Conservation (phyloP, 2,797 vertebrate genomes). For the Acanthurus lineatus region DNA sequence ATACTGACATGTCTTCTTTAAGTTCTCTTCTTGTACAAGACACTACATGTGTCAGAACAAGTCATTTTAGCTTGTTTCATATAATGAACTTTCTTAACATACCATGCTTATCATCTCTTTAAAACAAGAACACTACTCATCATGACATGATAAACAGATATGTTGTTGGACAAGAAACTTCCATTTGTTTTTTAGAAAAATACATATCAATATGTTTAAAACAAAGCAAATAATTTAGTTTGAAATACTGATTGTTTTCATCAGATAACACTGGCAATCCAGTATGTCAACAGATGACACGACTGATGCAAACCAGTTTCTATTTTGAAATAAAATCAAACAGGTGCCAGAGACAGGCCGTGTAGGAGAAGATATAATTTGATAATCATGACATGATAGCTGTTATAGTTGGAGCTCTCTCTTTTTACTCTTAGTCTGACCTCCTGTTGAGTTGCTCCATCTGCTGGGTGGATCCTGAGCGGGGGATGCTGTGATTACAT, state of each 20-base stretch:
- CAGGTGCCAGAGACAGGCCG: neutral
- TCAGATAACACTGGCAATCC: neutral
- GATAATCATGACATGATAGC: neutral
- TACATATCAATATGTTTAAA: neutral
- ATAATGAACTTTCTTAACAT: too few species aligned
- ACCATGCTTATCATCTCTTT: neutral
- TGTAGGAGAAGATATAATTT: too few species aligned
- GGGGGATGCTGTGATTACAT: constrained; percentile 88
- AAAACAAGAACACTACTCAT: neutral
- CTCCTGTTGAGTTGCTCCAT: constrained; percentile 98
- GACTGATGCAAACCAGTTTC: neutral
- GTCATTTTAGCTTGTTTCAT: too few species aligned
- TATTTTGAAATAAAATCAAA: neutral
- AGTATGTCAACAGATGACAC: neutral
- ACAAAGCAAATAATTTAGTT: neutral
- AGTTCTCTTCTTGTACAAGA: too few species aligned
- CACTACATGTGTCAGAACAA: too few species aligned
- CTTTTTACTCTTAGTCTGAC: constrained; percentile 73
- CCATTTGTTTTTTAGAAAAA: too few species aligned
- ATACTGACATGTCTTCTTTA: too few species aligned
- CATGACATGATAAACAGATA: neutral
- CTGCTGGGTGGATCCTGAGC: constrained; percentile 95
- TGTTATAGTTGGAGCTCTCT: neutral
- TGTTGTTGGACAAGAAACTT: too few species aligned
- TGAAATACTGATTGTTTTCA: neutral